Base-by-base conservation (phyloP, 2,888 invertebrate species). In the Trissoscelio sp. region DNA sequence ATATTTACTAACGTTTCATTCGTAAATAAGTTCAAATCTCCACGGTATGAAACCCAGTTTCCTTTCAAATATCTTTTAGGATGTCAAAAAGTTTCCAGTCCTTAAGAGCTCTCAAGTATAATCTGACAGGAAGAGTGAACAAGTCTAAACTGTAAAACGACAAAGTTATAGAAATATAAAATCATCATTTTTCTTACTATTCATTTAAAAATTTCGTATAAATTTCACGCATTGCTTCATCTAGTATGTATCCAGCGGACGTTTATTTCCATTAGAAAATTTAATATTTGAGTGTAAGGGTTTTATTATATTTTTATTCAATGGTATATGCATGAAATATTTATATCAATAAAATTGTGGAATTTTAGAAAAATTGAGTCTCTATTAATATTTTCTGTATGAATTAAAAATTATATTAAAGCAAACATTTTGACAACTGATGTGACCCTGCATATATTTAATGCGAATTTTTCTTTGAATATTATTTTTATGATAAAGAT, bases 21-120 rank as follows among this genome's bases (percentile, higher is more conserved):
- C 14, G 39, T 58, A 58, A 22, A 39, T 42, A 58, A 42, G 39
- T 39, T 39, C 24, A 58, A 58, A 58, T 58, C 58, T 58, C 58
- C 16, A 58, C 39, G 42, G 39, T 24, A 58, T 42, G 42, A 42
- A 58, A 42, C 58, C 22, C 14, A 58, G 22, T 58, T 58, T 39
- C 24, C 24, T 39, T 42, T 58, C 39, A 58, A 58, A 58, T 58
- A 42, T 58, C 11, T 58, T 55, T 58, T 9, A 42, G 58, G 39
- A 42, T 58, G 58, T 58, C 58, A 24, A 58, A 58, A 58, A 58
- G 20, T 39, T 58, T 39, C 14, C 39, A 58, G 39, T 58, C 24
- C 24, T 58, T 58, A 42, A 58, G 24, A 58, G 39, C 58, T 58
- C 42, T 58, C 20, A 14, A 57, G 57, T 24, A 37, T 57, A 37